Conservation (phyloP, 53 echinoderm and acorn worm species). For the Echinarachnius parma region DNA sequence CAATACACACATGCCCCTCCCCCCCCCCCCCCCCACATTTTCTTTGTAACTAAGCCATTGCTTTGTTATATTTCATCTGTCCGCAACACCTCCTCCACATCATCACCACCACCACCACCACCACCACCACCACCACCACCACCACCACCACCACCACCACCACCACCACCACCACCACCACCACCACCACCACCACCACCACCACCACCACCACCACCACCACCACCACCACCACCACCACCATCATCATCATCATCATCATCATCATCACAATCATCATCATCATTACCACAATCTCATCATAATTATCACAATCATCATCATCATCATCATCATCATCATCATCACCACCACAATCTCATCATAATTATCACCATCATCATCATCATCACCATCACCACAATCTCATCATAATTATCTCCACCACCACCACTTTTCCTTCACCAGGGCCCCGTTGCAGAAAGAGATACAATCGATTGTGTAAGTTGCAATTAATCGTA, state of each 20-base stretch:
- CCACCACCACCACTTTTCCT: too few relatives aligned
- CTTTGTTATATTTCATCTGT: too few relatives aligned
- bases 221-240: background rate
- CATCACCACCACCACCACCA: too few relatives aligned
- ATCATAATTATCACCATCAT: slow-evolving; percentile 3
- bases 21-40: too few relatives aligned
- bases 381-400: background rate
- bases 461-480: too few relatives aligned
- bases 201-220: background rate
- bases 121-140: too few relatives aligned
- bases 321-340: background rate
- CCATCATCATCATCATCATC: background rate
- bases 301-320: background rate
- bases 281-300: background rate
- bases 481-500: too few relatives aligned
- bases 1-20: too few relatives aligned
- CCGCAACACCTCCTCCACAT: too few relatives aligned
- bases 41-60: too few relatives aligned
- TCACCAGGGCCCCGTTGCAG: too few relatives aligned
- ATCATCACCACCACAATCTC: background rate
- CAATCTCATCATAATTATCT: background rate
- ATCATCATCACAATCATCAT: background rate
- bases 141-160: background rate
- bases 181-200: background rate
- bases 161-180: background rate